Percentiles rank a stretch among this genome's conserved stretches.
Conservation (phyloP, 2,797 vertebrate genomes). For the Rhinoraja longicauda region DNA sequence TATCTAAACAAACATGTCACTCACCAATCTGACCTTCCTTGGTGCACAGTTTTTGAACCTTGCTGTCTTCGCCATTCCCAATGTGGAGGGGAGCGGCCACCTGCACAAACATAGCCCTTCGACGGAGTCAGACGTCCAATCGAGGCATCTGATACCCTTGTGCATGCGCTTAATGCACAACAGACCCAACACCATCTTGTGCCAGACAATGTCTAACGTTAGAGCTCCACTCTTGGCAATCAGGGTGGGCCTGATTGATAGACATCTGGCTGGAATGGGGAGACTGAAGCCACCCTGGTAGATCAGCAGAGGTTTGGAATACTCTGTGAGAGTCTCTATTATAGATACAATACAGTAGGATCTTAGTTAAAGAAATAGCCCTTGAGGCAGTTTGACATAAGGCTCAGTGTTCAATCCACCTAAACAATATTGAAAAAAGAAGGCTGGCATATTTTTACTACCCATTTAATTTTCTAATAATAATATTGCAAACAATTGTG, state of each 20-base stretch:
- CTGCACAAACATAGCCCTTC: conserved; percentile 33
- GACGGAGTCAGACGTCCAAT: conserved; percentile 2
- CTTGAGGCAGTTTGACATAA: conserved; percentile 12
- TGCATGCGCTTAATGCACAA: conserved; percentile 29
- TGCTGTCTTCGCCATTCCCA: conserved; percentile 31
- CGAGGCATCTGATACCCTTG: conserved; percentile 37
- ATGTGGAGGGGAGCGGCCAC: conserved; percentile 25
- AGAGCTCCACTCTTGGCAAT: conserved; percentile 19
- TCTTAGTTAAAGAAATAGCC: not conserved
- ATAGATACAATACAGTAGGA: conserved; percentile 21
- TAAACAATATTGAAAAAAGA: not conserved
- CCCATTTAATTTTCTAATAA: conserved; percentile 21
- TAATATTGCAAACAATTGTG: not conserved
- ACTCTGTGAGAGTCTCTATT: conserved; percentile 23
- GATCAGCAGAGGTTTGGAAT: conserved; percentile 21
- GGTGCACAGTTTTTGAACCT: conserved; percentile 27
- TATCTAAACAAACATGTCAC: conserved; percentile 32
- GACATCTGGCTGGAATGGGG: conserved; percentile 36
- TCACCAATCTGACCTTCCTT: conserved; percentile 32
- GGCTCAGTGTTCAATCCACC: not conserved
- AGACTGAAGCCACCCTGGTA: conserved; percentile 36
- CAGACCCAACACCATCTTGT: conserved; percentile 34
- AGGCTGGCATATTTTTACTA: not conserved
- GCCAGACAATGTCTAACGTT: conserved; percentile 11
- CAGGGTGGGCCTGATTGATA: conserved; percentile 35